Evolutionary conservation across 2,797 vertebrate species (phyloP).

Genomic region (Avahi laniger): DNA sequence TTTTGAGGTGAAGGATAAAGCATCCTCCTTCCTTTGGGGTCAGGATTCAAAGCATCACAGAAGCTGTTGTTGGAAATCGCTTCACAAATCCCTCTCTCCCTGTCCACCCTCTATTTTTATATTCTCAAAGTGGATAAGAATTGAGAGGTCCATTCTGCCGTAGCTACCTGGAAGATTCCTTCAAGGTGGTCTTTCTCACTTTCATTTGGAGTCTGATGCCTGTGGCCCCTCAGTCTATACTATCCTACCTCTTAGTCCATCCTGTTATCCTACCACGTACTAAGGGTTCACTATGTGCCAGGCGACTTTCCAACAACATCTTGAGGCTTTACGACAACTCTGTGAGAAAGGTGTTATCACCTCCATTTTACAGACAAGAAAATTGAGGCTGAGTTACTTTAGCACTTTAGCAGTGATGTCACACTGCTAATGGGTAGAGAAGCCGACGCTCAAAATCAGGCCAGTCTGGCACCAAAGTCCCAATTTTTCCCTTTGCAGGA

Average conservation of each 20-base stretch:
- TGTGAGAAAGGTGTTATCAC: background rate
- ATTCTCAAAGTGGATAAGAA: background rate
- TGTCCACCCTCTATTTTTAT: background rate
- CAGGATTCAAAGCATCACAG: background rate
- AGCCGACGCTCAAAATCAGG: background rate
- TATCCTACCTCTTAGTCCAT: background rate
- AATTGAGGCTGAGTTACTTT: background rate
- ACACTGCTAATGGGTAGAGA: background rate
- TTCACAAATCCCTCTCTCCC: background rate
- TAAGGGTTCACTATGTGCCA: background rate
- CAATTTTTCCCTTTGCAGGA: background rate
- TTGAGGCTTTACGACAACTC: background rate
- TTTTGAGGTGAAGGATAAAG: background rate
- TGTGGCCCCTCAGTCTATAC: accelerated
- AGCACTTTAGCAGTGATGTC: background rate
- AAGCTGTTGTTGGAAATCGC: background rate
- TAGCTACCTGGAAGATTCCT: background rate
- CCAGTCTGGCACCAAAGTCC: background rate
- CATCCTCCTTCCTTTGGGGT: background rate
- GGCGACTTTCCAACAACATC: background rate
- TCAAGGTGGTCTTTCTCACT: background rate
- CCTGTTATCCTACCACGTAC: background rate
- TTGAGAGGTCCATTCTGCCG: accelerated
- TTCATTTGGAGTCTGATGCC: background rate
- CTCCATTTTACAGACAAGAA: background rate